Evolutionary conservation across 1,140 invertebrate genomes (phyloP).

Genomic region (Drosophila albomicans): DNA sequence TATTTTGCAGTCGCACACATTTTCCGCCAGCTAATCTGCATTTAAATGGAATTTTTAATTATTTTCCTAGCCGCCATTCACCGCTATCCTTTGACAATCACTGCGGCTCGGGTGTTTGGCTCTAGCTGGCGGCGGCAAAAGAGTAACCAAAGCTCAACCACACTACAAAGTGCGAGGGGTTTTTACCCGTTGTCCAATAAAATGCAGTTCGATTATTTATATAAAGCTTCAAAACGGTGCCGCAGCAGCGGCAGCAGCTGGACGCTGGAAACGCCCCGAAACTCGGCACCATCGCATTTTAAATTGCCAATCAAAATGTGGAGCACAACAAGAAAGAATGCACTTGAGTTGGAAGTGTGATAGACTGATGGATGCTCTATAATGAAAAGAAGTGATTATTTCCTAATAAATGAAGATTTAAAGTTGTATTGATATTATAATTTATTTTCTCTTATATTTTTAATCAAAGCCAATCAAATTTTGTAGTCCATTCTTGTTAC

Average conservation of each 20-base stretch:
- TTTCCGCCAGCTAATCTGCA: slow-evolving; percentile 78
- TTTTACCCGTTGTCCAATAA: slow-evolving; percentile 49
- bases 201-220: slow-evolving; percentile 82
- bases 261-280: not conserved
- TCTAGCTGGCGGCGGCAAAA: slow-evolving; percentile 19
- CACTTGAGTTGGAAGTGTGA: too few species aligned
- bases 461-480: too few species aligned
- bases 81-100: slow-evolving; percentile 79
- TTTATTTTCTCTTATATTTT: too few species aligned
- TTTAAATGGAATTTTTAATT: slow-evolving; percentile 84
- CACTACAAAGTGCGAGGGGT: slow-evolving; percentile 34
- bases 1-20: slow-evolving; percentile 72
- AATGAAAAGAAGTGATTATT: too few species aligned
- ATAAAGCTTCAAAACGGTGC: slow-evolving; percentile 71
- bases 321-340: slow-evolving; percentile 48
- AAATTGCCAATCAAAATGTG: slow-evolving; percentile 82
- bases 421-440: too few species aligned
- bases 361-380: slow-evolving; percentile 13
- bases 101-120: slow-evolving; percentile 50
- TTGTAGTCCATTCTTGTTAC: too few species aligned
- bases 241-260: slow-evolving; percentile 26
- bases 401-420: too few species aligned
- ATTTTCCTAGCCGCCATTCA: slow-evolving; percentile 73
- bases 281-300: slow-evolving; percentile 58
- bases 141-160: slow-evolving; percentile 26